Base-by-base conservation (phyloP, 1,140 invertebrate genomes). In the Drosophila sucinea region DNA sequence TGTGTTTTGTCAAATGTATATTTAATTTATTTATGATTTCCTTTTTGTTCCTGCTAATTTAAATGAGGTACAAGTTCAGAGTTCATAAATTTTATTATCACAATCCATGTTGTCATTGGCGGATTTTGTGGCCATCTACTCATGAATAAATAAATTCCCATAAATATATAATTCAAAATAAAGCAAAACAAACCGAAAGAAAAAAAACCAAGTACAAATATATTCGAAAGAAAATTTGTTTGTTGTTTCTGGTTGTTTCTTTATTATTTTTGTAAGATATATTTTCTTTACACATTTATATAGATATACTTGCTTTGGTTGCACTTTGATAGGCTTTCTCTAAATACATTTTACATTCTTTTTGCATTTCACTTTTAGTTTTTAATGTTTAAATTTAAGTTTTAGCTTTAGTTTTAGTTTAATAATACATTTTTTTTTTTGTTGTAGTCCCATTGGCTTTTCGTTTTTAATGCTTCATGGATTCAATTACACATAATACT, bases 21-120 rank as follows among this genome's bases (percentile, higher is more conserved):
- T 75, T 89, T 89, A 73, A 89, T 89, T 82, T 73, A 57, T 80
- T 83, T 71, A 74, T 79, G 67, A 82, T 82, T 75, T 69, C 78
- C 63, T 73, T 74, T 68, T 44, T 58, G 35, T 55, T 61, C 66
- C 72, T 67, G 71, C 74, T 62, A 74, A 71, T 78, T 85, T 85
- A 67, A 78, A 81, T 81, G 70, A 82, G 74, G 44, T 73, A 44
- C 57, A 40, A 76, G 62, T 41, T 8, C 29, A 32, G 56, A 73
- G 78, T 70, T 74, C 72, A 86, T 86, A 76, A 73, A 73, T 87
- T 73, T 78, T 70, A 77, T 74, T 79, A 41, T 38, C 35, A 54
- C 66, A 73, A 73, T 76, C 67, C 73, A 73, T 67, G 51, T 65
- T 51, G 44, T 51, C 44, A 51, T 51, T 73, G 55, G 60, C 41